These are phyloP conservation scores for Misgurnus mizolepis DNA, from an alignment of 2,113 vertebrate genomes.

Conservation along the genomic window DNA sequence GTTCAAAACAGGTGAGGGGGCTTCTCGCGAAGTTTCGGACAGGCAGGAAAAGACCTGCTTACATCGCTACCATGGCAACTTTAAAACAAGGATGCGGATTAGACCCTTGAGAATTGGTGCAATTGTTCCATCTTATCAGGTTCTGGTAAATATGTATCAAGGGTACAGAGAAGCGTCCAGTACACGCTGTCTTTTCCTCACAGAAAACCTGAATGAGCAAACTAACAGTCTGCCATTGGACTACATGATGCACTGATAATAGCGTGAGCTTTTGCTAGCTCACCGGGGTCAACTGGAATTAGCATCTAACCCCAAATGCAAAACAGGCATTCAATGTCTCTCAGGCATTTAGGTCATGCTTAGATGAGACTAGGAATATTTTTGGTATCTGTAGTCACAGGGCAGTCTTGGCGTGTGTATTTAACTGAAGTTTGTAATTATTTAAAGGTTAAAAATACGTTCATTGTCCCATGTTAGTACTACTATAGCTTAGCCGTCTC, in stretches of 20 bases:
- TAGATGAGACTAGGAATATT: not conserved
- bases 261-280: not conserved
- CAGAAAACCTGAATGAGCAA: conserved; percentile 18
- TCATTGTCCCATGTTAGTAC: too few species aligned
- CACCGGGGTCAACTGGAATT: not conserved
- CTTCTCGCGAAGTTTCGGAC: not conserved
- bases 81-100: not conserved
- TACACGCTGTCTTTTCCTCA: not conserved
- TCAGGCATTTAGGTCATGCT: conserved; percentile 9
- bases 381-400: conserved; percentile 8
- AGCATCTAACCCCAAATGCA: not conserved
- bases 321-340: conserved; percentile 16
- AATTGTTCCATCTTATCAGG: not conserved
- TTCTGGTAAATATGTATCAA: conserved; percentile 14
- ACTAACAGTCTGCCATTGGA: not conserved
- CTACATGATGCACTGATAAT: not conserved
- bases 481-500: too few species aligned
- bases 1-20: not conserved
- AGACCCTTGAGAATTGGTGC: not conserved
- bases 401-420: not conserved
- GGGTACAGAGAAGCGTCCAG: not conserved
- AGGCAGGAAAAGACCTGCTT: not conserved
- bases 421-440: not conserved
- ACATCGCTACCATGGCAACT: not conserved
- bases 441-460: too few species aligned